phyloP scores from a whole-genome alignment of 2,797 vertebrate species.

The Myiotriccus ornatus region DNA sequence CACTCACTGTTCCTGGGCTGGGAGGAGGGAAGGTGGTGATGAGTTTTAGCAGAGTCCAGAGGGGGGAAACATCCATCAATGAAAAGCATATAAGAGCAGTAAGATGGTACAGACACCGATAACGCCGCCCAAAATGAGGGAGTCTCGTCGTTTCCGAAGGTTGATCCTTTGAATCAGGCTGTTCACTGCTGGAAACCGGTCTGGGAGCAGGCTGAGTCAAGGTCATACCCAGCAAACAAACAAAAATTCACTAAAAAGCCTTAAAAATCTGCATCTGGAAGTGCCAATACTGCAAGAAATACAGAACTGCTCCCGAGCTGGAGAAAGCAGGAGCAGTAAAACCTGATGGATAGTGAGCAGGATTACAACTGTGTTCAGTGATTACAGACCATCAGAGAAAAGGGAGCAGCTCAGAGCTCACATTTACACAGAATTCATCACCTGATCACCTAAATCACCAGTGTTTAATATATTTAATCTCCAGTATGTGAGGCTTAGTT shows the following conservation, averaged over 20 bases:
- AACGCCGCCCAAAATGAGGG: slow-evolving; percentile 89
- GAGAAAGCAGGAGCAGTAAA: not conserved
- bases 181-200: slow-evolving; percentile 96
- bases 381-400: not conserved
- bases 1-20: not conserved
- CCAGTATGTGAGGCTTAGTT: not conserved
- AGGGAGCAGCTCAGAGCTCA: not conserved
- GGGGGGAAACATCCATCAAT: slow-evolving; percentile 78
- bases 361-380: not conserved
- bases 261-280: not conserved
- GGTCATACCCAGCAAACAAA: slow-evolving; percentile 27
- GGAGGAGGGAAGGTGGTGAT: slow-evolving; percentile 21
- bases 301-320: not conserved
- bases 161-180: slow-evolving; percentile 97
- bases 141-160: slow-evolving; percentile 93
- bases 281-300: not conserved
- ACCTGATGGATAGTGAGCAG: not conserved
- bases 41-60: slow-evolving; percentile 55
- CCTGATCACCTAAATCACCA: not conserved
- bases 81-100: slow-evolving; percentile 92
- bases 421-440: not conserved
- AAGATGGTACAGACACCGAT: slow-evolving; percentile 94
- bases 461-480: not conserved
- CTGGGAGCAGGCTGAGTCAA: slow-evolving; percentile 76
- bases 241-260: not conserved